Base-by-base conservation (phyloP, 2,797 vertebrate genomes). In the Sciurus carolinensis region DNA sequence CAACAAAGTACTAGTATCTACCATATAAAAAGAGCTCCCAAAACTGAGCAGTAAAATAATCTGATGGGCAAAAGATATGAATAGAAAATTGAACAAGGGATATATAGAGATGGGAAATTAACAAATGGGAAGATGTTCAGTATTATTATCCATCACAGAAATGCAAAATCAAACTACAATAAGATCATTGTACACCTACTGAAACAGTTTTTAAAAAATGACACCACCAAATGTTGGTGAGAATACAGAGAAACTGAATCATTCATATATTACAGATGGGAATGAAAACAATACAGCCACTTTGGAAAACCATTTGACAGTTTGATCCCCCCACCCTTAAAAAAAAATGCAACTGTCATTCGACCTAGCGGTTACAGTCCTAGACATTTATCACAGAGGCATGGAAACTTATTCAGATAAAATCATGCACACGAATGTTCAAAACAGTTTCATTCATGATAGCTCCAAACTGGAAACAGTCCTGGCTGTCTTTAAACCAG, bases 91-190 rank as follows among this genome's bases (percentile, higher is more conserved):
- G 20, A 81, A 30, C 39, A 44, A 81, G 54, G 59, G 20, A 72
- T 20, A 54, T 42, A 81, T 6, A 83, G 0, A 77, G 47, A 54
- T 67, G 30, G 9, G 20, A 67, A 66, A 57, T 57, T 67, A 90
- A 20, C 7, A 50, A 24, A 76, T 11, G n/a, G 85, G 79, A 83
- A 47, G 44, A 47, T 47, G 44, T 47, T 9, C 44, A 47, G 9
- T 47, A 47, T 47, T 47, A 47, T 47, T 30, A 87, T 82, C 59
- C 15, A 93, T 47, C 66, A 75, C 8, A 79, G 18, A 90, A 85
- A 89, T 50, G 36, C 26, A 93, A 92, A 95, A n/a, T 73, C 12
- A 90, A 93, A 57, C 14, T 30, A 88, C 30, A 94, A 10, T 75
- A 69, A 90, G 39, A 69, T 73, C 33, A 33, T 62, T 82, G 67